Evolutionary conservation across 2,113 vertebrate genomes (phyloP), one percentile per base, ranked within the genome.

Genomic region (Sardina pilchardus): DNA sequence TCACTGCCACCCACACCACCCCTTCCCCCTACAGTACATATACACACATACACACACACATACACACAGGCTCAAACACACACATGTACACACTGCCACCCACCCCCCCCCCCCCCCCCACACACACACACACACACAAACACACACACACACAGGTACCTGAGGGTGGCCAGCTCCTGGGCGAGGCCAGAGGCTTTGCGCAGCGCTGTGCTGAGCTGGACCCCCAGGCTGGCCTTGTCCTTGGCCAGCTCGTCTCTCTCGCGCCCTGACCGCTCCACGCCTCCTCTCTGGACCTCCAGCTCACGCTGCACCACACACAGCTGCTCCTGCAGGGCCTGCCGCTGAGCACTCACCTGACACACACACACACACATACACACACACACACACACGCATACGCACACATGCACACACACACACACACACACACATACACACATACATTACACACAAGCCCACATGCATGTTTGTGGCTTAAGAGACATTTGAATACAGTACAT

Each of bases 161-260:
- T 96, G 88, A 97, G 92, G 9, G 88, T 88, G 36, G 94, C 89
- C 47, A 95, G 90, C 87, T 96, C 96, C 87, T 96, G 94, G 30
- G 92, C 89, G 30, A 93, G 87, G 85, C 92, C 93, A 67, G 86
- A 94, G 86, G 90, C 85, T 87, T 94, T 95, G 88, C 93, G 93
- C 85, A 96, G 95, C 87, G 95, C 91, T 6, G 93, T 91, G 53
- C 92, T 93, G 82, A 95, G 93, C 89, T 92, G 93, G 90, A 96
- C 94, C 36, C 90, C 93, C 89, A 97, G 93, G 84, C 89, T 89
- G 63, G 93, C 94, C 90, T 84, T 93, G 86, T 96, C 94, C 84
- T 92, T 92, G 88, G 94, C 92, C 89, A 95, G 85, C 26, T 95
- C 93, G 47, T 95, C 94, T 86, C 95, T 93, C 50, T 95, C 94